Evolutionary conservation across 2,888 invertebrate species (phyloP), one percentile per base, ranked within the genome.

Genomic region (Gortyna flavago): DNA sequence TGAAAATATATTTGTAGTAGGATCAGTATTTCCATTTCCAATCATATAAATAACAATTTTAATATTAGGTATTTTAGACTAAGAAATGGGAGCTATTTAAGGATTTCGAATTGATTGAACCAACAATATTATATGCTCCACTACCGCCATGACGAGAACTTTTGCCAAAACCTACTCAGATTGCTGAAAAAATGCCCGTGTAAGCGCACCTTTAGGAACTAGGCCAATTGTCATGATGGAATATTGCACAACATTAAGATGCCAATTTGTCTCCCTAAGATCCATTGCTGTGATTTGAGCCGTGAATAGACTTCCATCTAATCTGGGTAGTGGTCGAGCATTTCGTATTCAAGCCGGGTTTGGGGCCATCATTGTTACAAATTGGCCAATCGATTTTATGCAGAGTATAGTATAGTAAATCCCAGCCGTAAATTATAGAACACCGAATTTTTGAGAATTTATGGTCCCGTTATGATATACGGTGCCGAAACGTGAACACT

Each of bases 221-320:
- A 16, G 11, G 13, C 32, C 62, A 69, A 72, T 75, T 65, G 16
- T 65, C 61, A 73, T 77, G 66, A 61, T 29, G 8, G 59, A 83
- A 68, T 62, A 75, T 73, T 73, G 51, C 66, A 70, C 57, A 72
- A 65, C 54, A 71, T 76, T 61, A 86, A 68, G 66, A 73, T 78
- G 62, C 35, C 70, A 76, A 76, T 86, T 59, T 38, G 57, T 72
- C 61, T 69, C 48, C n/a, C 61, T 35, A 64, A 75, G 61, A 75
- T 68, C 44, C 66, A 73, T 64, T 72, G 35, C 51, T 4, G 65
- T 59, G 32, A 61, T 48, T 67, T 13, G 62, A 73, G 29, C n/a
- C 44, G 35, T 82, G 66, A 85, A 72, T 65, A 62, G 72, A 73
- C 74, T 81, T 77, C 66, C 57, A 29, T 16, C 70, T 61, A 41